Evolutionary conservation across 2,113 vertebrate genomes (phyloP).

Genomic region (Neopipo cinnamomea): DNA sequence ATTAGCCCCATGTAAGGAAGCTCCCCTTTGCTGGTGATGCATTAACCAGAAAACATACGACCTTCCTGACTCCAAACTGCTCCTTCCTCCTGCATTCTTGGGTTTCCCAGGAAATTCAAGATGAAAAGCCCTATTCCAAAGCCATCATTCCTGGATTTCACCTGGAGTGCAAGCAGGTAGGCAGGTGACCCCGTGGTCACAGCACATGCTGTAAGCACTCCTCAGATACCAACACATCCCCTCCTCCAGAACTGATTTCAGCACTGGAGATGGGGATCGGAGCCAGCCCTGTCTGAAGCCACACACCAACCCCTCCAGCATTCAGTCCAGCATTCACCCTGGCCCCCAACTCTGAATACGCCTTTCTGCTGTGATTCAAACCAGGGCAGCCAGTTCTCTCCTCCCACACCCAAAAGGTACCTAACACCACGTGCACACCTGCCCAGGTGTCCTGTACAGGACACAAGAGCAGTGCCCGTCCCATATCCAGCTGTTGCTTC

Average conservation of each 20-base stretch:
- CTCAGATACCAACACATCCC: neutral
- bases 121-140: neutral
- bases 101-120: neutral
- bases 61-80: neutral
- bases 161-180: neutral
- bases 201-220: neutral
- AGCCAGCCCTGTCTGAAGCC: neutral
- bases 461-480: rapidly evolving
- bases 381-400: neutral
- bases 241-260: neutral
- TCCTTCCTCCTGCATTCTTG: neutral
- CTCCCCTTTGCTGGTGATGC: neutral
- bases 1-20: neutral
- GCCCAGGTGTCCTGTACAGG: rapidly evolving
- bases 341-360: neutral
- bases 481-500: neutral
- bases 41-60: neutral
- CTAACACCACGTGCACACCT: rapidly evolving
- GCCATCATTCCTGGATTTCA: neutral
- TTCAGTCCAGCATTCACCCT: neutral
- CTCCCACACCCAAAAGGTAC: rapidly evolving
- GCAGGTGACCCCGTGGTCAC: neutral
- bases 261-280: rapidly evolving
- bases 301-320: rapidly evolving
- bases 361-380: neutral